These are phyloP conservation scores for Dilophus febrilis DNA, from an alignment of 2,888 invertebrate genomes.

Conservation along the genomic window DNA sequence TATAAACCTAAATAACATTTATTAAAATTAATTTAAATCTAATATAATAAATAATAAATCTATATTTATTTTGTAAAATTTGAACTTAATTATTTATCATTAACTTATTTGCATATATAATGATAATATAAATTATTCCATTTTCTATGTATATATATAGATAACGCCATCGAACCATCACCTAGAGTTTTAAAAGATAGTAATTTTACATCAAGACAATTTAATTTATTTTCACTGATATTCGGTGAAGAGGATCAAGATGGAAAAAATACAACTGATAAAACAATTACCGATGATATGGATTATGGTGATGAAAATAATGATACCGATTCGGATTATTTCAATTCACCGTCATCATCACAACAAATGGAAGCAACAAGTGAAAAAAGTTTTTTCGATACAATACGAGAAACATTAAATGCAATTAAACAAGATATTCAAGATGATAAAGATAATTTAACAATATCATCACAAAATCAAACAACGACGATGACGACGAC, in stretches of 20 bases:
- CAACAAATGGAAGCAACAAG: slow-evolving; percentile 9
- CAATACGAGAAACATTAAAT: slow-evolving; percentile 24
- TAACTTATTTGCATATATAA: no score
- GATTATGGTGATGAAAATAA: neutral
- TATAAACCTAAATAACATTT: no score
- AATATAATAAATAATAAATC: no score
- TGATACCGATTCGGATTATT: no score
- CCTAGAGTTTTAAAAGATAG: neutral
- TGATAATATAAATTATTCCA: no score
- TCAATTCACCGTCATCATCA: neutral
- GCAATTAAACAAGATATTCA: slow-evolving; percentile 18
- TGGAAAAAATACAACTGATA: slow-evolving; percentile 1
- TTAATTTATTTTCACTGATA: slow-evolving; percentile 24
- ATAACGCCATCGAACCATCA: neutral
- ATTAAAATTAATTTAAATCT: no score
- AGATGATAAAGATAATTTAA: slow-evolving; percentile 13
- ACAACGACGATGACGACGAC: neutral
- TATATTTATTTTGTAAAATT: no score
- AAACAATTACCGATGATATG: neutral
- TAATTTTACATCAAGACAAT: slow-evolving; percentile 15
- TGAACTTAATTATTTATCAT: no score
- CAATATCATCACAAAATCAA: neutral
- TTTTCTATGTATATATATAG: neutral
- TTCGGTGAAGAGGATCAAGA: slow-evolving; percentile 21
- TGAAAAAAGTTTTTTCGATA: slow-evolving; percentile 25